These are phyloP conservation scores for Panthera uncia DNA, from an alignment of 2,113 vertebrate genomes.

Conservation along the genomic window DNA sequence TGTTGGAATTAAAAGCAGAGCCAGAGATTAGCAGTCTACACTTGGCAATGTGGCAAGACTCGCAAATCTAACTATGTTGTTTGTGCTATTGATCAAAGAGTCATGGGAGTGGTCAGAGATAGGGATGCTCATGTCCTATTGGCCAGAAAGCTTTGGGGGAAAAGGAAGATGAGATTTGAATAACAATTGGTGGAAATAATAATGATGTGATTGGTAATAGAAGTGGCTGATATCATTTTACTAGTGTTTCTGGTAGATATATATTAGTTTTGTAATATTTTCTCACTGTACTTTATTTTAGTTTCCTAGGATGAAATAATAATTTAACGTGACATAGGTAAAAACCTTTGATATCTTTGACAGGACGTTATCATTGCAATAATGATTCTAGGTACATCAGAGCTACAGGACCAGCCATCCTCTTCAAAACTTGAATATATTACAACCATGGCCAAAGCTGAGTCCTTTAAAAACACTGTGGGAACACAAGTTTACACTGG, in stretches of 20 bases:
- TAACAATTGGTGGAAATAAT: neutral
- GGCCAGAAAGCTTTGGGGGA: neutral
- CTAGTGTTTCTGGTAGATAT: neutral
- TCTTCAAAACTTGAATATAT: neutral
- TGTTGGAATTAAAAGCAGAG: neutral
- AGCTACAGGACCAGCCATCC: neutral
- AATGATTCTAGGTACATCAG: neutral
- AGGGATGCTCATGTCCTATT: neutral
- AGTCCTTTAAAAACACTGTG: neutral
- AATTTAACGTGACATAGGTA: neutral
- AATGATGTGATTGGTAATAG: neutral
- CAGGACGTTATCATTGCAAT: neutral
- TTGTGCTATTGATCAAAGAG: neutral
- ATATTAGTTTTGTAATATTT: neutral
- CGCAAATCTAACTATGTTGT: neutral
- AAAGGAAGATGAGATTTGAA: neutral
- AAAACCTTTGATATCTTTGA: neutral
- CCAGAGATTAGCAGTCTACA: neutral
- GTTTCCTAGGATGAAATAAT: neutral
- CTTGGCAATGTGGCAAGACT: neutral
- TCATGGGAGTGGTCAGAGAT: neutral
- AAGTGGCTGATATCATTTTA: neutral
- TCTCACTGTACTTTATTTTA: neutral
- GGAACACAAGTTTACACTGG: neutral
- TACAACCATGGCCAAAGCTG: neutral